Conservation (phyloP, 1,140 invertebrate species). For the Brachionus rubens region DNA sequence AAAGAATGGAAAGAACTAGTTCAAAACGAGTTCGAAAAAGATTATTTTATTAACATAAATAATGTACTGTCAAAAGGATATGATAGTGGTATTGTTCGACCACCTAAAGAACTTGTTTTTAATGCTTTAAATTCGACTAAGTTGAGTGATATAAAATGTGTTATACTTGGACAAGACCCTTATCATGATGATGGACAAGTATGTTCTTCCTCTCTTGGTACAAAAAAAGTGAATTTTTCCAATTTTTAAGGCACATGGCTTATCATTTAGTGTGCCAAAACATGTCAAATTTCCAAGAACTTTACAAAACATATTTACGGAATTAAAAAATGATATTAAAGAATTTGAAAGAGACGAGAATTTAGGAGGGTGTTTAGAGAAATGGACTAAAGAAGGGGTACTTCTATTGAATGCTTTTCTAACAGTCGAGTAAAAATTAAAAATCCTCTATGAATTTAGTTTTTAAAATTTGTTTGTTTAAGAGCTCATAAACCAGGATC, state of each 20-base stretch:
- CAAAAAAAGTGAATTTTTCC: no score
- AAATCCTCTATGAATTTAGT: background rate
- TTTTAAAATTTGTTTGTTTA: background rate
- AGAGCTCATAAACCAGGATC: slow-evolving; percentile 36
- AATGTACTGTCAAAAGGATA: background rate
- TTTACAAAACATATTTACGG: slow-evolving; percentile 44
- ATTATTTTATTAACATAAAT: slow-evolving; percentile 39
- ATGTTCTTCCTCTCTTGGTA: background rate
- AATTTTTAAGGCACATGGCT: slow-evolving; percentile 20
- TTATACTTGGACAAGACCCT: slow-evolving; percentile 47
- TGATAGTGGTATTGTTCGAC: background rate
- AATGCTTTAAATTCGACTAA: slow-evolving; percentile 23
- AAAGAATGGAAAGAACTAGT: background rate
- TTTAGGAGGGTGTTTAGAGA: slow-evolving; percentile 1
- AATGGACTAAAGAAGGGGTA: slow-evolving; percentile 42
- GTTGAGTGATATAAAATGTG: slow-evolving; percentile 22
- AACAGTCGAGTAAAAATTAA: slow-evolving; percentile 16
- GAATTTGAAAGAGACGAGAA: slow-evolving; percentile 23
- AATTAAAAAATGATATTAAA: slow-evolving; percentile 35
- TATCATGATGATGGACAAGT: slow-evolving; percentile 45
- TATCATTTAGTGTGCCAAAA: slow-evolving; percentile 39
- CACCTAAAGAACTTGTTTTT: slow-evolving; percentile 46
- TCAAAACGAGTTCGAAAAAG: slow-evolving; percentile 9
- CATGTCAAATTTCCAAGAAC: slow-evolving; percentile 1
- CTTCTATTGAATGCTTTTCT: slow-evolving; percentile 46